phyloP scores from a whole-genome alignment of 2,888 invertebrate genomes.

The Cataglyphis livida region DNA sequence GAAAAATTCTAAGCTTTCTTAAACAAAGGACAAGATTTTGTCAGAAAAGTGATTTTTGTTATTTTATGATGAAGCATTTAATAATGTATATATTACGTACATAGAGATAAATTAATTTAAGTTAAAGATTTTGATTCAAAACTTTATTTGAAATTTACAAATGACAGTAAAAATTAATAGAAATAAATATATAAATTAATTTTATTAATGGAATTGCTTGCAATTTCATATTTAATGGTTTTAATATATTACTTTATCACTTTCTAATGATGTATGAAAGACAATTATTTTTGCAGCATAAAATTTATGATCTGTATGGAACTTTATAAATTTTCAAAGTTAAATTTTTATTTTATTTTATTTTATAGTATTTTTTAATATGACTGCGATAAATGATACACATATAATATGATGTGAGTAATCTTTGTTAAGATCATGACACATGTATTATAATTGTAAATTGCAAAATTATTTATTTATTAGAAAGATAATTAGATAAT shows the following conservation, averaged over 20 bases:
- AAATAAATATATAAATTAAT: neutral
- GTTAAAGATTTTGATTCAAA: neutral
- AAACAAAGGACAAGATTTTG: constrained; percentile 25
- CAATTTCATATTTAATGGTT: neutral
- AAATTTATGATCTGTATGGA: neutral
- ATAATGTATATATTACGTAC: neutral
- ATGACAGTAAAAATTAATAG: neutral
- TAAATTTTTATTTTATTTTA: neutral
- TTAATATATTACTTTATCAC: neutral
- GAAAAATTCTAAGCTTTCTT: constrained; percentile 63
- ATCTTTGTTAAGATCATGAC: neutral
- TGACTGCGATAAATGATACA: neutral
- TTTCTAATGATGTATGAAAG: neutral
- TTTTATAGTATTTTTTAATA: constrained; percentile 5
- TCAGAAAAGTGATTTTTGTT: constrained; percentile 25
- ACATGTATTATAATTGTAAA: neutral
- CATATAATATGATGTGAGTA: neutral
- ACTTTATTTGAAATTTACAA: neutral
- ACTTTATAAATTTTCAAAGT: neutral
- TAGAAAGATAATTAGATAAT: neutral
- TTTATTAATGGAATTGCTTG: neutral
- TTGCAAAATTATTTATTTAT: neutral
- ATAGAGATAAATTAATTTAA: constrained; percentile 9
- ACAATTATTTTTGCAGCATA: neutral
- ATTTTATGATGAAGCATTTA: constrained; percentile 14